Conservation (phyloP, 2,113 vertebrate genomes). For the Austrofundulus limnaeus region DNA sequence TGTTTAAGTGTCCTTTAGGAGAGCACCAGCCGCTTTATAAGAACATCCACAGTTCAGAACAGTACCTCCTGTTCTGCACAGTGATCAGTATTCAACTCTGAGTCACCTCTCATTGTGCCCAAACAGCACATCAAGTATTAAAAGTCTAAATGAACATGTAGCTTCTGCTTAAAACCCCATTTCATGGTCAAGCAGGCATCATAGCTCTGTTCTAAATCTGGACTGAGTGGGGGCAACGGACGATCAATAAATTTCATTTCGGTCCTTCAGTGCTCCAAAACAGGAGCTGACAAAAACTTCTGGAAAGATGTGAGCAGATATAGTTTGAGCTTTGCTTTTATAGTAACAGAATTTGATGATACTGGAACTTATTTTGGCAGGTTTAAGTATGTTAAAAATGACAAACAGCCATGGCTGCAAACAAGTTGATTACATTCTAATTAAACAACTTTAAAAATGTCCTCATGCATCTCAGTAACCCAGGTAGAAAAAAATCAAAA, state of each 20-base stretch:
- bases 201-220: slow-evolving; percentile 9
- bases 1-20: slow-evolving; percentile 15
- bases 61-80: not conserved
- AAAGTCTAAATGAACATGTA: slow-evolving; percentile 8
- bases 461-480: no score
- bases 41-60: not conserved
- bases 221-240: slow-evolving; percentile 28
- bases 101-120: not conserved
- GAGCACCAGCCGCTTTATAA: slow-evolving; percentile 3
- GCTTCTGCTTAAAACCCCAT: slow-evolving; percentile 32
- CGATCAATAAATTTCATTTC: slow-evolving; percentile 63
- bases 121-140: slow-evolving; percentile 13
- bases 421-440: no score
- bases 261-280: slow-evolving; percentile 30
- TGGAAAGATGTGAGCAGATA: slow-evolving; percentile 7
- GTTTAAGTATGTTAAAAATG: no score
- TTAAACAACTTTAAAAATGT: no score
- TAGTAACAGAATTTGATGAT: not conserved
- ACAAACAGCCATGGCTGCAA: no score
- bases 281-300: slow-evolving; percentile 27
- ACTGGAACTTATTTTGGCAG: no score
- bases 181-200: slow-evolving; percentile 40
- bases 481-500: no score
- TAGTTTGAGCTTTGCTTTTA: not conserved
- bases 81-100: not conserved